phyloP scores from a whole-genome alignment of 2,113 vertebrate genomes.

The Microtus oregoni region DNA sequence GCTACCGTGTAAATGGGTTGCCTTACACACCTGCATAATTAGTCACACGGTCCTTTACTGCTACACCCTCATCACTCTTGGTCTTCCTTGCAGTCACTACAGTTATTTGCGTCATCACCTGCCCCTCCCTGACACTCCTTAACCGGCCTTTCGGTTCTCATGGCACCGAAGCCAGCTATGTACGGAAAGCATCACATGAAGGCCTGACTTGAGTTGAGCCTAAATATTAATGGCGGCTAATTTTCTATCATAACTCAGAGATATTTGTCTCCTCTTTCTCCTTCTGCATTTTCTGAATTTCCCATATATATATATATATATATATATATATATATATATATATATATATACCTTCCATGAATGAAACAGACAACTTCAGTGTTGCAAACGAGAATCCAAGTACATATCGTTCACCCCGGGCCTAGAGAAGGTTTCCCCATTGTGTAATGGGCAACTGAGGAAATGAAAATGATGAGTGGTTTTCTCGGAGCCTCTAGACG shows the following conservation, averaged over 20 bases:
- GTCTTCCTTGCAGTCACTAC: background rate
- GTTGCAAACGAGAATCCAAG: conserved; percentile 45
- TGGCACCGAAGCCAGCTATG: background rate
- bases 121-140: background rate
- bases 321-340: background rate
- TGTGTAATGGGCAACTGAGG: background rate
- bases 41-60: background rate
- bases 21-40: background rate
- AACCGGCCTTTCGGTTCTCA: background rate
- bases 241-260: background rate
- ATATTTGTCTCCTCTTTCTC: background rate
- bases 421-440: background rate
- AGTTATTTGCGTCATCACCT: background rate
- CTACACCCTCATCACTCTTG: background rate
- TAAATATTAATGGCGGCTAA: conserved; percentile 25
- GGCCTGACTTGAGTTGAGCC: background rate
- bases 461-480: conserved; percentile 45
- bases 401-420: background rate
- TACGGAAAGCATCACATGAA: background rate
- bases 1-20: background rate
- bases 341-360: background rate
- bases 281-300: conserved; percentile 39
- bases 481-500: conserved; percentile 21
- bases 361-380: background rate
- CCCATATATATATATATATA: background rate